Base-by-base conservation (phyloP, 2,888 invertebrate genomes). In the Nemoura dubitans region DNA sequence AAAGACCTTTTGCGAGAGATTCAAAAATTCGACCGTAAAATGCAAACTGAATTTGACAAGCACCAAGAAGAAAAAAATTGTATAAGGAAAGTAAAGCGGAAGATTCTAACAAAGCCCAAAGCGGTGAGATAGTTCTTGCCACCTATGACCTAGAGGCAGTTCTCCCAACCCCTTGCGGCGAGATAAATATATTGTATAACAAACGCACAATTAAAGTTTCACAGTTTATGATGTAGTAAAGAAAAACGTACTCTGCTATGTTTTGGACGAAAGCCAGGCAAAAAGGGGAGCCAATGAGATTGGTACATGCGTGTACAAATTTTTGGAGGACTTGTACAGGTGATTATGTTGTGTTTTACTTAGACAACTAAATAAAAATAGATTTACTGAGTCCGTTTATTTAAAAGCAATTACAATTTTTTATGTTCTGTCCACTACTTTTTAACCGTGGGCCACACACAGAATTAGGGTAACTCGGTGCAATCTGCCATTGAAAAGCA, bases 111-210 rank as follows among this genome's bases (percentile, higher is more conserved):
- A 36, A 36, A 10, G 36, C 36, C 36, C 36, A 36, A 6, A 36
- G 36, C 3, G 36, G 36, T 36, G 36, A 36, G 36, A 3, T 36
- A 36, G 10, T 36, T 36, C 36, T 36, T 36, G 36, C 36, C 36
- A 36, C 36, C 36, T n/a, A 42, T 83, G 83, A 83, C 29, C 28
- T 83, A 83, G 42, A 83, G 43, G 83, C 83, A 27, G 30, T 83
- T 29, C 36, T 83, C n/a, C 30, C 25, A 25, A 42, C 43, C 25
- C 30, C 83, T 29, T 25, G 83, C 36, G 83, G 83, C 36, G 21
- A 25, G 43, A 26, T 83, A 29, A 25, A 36, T 10, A 29, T 43
- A 42, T 28, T 42, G 26, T 83, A n/a, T 25, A 28, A 83, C 1
- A 83, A 83, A 43, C 36, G 83, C 25, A 83, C 25, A 43, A 25